phyloP scores from a whole-genome alignment of 2,113 vertebrate species.

The Channa maculata region DNA sequence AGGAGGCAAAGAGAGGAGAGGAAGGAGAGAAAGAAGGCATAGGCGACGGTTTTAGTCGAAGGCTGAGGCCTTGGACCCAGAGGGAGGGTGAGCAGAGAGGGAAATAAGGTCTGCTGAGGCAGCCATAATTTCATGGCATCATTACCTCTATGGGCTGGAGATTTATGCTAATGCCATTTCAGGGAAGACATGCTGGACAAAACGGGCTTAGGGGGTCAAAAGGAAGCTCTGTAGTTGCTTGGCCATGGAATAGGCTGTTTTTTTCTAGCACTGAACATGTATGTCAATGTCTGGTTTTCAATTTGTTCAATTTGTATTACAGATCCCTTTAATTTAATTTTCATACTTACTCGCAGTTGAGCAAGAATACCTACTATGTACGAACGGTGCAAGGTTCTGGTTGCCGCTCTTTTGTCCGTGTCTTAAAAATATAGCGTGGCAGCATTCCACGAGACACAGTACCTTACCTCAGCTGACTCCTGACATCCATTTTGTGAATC shows the following conservation, averaged over 20 bases:
- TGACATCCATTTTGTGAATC: constrained; percentile 34
- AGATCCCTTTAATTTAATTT: constrained; percentile 10
- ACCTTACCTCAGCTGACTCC: constrained; percentile 3
- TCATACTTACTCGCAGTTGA: not conserved
- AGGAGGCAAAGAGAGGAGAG: constrained; percentile 68
- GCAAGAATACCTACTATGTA: not conserved
- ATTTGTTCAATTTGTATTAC: constrained; percentile 21
- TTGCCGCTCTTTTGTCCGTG: not conserved
- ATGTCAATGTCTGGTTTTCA: constrained; percentile 32
- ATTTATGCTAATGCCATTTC: constrained; percentile 80
- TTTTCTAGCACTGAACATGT: constrained; percentile 7
- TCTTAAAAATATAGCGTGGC: constrained; percentile 17
- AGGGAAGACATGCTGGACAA: constrained; percentile 69
- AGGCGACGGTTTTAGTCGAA: constrained; percentile 65
- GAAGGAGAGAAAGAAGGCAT: constrained; percentile 63
- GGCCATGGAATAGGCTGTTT: constrained; percentile 16
- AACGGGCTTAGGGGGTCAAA: constrained; percentile 69
- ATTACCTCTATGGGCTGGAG: constrained; percentile 76
- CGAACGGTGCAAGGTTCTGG: not conserved
- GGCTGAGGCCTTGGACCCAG: constrained; percentile 77
- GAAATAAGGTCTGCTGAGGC: constrained; percentile 72
- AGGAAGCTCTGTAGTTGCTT: constrained; percentile 42
- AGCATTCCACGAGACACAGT: not conserved
- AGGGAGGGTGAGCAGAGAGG: constrained; percentile 68
- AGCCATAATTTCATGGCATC: constrained; percentile 82